A percentile compares a stretch with the other conserved stretches of the same genome.
phyloP scores from a whole-genome alignment of 2,797 vertebrate species.

The Paguma larvata region DNA sequence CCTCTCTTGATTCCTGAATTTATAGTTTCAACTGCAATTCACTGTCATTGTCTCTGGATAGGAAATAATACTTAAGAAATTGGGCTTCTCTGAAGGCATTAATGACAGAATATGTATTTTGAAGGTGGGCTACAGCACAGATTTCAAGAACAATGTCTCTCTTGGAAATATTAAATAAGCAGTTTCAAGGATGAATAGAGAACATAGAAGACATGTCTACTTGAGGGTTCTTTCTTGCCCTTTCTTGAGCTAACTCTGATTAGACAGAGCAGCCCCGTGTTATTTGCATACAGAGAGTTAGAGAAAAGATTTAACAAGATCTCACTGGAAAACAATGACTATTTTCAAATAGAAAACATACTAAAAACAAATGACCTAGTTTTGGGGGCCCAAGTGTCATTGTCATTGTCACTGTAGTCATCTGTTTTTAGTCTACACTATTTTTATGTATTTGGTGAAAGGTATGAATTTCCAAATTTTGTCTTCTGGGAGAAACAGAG shows the following conservation, averaged over 20 bases:
- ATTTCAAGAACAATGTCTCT: background rate
- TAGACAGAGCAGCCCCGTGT: background rate
- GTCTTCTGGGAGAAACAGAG: background rate
- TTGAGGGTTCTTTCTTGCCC: background rate
- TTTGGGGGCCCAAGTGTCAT: background rate
- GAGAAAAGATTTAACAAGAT: background rate
- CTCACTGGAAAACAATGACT: background rate
- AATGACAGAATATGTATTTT: background rate
- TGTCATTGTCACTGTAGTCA: background rate
- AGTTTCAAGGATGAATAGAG: slow-evolving; percentile 5
- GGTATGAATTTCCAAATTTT: background rate
- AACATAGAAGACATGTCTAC: background rate
- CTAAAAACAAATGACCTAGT: background rate
- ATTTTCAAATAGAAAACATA: slow-evolving; percentile 3
- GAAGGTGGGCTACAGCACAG: background rate
- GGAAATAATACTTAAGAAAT: background rate
- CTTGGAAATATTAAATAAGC: background rate
- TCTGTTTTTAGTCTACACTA: background rate
- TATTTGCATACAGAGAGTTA: background rate
- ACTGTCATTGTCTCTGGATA: background rate
- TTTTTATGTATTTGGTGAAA: background rate
- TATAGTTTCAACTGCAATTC: background rate
- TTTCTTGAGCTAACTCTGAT: slow-evolving; percentile 20
- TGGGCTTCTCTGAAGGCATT: background rate
- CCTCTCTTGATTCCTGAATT: slow-evolving; percentile 14